Percentiles rank a stretch among this genome's conserved stretches.
These are phyloP conservation scores for Drosophila prolongata DNA, from an alignment of 2,888 invertebrate genomes.

Conservation along the genomic window DNA sequence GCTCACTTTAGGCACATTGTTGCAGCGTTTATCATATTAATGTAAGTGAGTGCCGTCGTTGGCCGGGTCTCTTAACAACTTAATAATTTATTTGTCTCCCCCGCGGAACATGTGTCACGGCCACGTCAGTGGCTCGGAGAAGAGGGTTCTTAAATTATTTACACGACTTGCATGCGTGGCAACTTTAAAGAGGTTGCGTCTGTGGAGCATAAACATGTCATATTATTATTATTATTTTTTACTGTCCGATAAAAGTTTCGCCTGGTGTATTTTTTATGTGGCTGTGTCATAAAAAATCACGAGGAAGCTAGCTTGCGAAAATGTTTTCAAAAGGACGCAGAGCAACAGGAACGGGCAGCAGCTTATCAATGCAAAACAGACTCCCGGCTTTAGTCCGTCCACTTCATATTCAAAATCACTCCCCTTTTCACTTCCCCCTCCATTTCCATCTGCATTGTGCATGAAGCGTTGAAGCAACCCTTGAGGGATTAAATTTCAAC, in stretches of 20 bases:
- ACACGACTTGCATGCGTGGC: conserved; percentile 74
- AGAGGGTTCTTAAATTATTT: conserved; percentile 65
- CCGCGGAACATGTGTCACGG: conserved; percentile 60
- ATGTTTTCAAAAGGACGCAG: conserved; percentile 46
- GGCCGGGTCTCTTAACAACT: conserved; percentile 65
- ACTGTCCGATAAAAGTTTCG: conserved; percentile 70
- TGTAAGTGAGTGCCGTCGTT: conserved; percentile 56
- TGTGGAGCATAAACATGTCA: conserved; percentile 75
- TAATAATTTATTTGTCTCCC: conserved; percentile 68
- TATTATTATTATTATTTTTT: conserved; percentile 60
- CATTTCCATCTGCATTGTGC: conserved; percentile 51
- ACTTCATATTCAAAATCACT: conserved; percentile 54
- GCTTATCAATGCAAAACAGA: conserved; percentile 81
- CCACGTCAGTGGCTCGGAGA: conserved; percentile 38
- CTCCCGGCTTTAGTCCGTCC: conserved; percentile 62
- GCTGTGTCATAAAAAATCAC: conserved; percentile 64
- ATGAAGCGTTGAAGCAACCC: conserved; percentile 76
- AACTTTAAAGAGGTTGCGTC: conserved; percentile 63
- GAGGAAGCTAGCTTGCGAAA: conserved; percentile 24
- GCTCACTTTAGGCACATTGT: conserved; percentile 48
- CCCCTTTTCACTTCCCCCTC: not conserved
- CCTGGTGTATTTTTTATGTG: conserved; percentile 55
- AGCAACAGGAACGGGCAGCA: conserved; percentile 48
- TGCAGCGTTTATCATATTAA: conserved; percentile 46
- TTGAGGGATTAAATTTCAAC: conserved; percentile 80